These are phyloP conservation scores for Ceuthmochares aereus DNA, from an alignment of 2,113 vertebrate genomes.

Conservation along the genomic window DNA sequence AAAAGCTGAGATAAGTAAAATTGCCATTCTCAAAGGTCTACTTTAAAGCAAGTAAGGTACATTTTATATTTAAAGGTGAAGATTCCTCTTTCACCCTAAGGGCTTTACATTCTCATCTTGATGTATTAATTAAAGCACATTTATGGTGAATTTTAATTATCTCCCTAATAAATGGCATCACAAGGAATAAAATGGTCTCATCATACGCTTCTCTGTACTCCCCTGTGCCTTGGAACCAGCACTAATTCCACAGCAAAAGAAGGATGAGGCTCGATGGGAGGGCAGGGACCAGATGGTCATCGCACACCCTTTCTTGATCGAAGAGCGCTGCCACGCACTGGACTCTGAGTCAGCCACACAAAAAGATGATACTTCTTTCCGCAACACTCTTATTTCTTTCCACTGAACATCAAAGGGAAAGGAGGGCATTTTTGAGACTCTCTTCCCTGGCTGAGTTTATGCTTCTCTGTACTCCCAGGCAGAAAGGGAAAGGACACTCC, in stretches of 20 bases:
- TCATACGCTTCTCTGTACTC: slow-evolving; percentile 7
- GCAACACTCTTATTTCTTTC: not conserved
- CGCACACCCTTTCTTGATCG: not conserved
- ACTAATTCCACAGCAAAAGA: not conserved
- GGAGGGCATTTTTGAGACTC: not conserved
- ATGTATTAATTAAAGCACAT: slow-evolving; percentile 67
- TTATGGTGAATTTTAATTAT: slow-evolving; percentile 65
- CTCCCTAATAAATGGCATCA: slow-evolving; percentile 60
- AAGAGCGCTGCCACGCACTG: not conserved
- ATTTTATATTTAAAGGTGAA: slow-evolving; percentile 60
- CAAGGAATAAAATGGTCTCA: slow-evolving; percentile 54
- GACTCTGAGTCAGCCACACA: not conserved
- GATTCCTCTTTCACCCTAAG: slow-evolving; percentile 42
- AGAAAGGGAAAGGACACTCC: not conserved
- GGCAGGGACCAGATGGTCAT: slow-evolving; percentile 12
- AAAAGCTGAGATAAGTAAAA: slow-evolving; percentile 66
- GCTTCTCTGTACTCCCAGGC: not conserved
- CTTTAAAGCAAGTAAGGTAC: slow-evolving; percentile 44
- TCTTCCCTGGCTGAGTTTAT: not conserved
- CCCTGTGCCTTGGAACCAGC: not conserved
- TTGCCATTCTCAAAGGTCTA: slow-evolving; percentile 32
- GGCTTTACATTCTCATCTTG: slow-evolving; percentile 57
- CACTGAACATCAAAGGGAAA: not conserved
- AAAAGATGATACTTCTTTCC: not conserved
- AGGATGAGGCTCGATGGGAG: not conserved